A percentile compares a stretch with the other conserved stretches of the same genome.
Conservation (phyloP, 1,140 invertebrate species). For the Globodera ellingtonae region DNA sequence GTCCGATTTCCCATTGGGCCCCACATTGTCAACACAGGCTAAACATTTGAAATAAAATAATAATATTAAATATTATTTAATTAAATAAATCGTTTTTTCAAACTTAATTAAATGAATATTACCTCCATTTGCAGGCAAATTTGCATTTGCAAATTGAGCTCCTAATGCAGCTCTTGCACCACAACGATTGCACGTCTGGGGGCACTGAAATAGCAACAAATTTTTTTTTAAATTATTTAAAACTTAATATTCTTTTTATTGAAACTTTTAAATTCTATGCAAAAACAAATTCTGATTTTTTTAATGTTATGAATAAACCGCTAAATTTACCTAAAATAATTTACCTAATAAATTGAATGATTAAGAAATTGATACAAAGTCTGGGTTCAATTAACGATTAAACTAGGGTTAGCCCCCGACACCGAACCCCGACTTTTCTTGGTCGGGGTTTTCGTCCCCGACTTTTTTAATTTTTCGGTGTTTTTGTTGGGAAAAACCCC, state of each 20-base stretch:
- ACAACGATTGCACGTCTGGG: slow-evolving; percentile 19
- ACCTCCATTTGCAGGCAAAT: not conserved
- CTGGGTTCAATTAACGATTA: too few relatives aligned
- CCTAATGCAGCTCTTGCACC: not conserved
- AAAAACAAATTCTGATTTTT: too few relatives aligned
- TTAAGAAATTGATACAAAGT: not conserved
- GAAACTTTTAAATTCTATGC: too few relatives aligned
- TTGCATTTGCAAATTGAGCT: slow-evolving; percentile 1
- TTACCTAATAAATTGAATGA: not conserved
- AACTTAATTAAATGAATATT: not conserved
- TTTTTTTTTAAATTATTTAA: too few relatives aligned
- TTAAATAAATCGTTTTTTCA: slow-evolving; percentile 6
- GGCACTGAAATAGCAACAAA: not conserved
- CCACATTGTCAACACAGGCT: slow-evolving; percentile 27
- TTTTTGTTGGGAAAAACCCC: too few relatives aligned
- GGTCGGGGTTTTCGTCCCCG: not conserved
- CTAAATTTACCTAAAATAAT: not conserved
- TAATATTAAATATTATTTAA: not conserved
- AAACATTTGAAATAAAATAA: not conserved
- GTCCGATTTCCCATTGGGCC: slow-evolving; percentile 15
- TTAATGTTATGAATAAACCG: too few relatives aligned
- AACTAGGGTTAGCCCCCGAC: not conserved
- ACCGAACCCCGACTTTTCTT: not conserved
- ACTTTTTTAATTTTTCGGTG: too few relatives aligned
- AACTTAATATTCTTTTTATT: too few relatives aligned